Conservation (phyloP, 1,140 invertebrate species). For the Aphaenogaster floridana region DNA sequence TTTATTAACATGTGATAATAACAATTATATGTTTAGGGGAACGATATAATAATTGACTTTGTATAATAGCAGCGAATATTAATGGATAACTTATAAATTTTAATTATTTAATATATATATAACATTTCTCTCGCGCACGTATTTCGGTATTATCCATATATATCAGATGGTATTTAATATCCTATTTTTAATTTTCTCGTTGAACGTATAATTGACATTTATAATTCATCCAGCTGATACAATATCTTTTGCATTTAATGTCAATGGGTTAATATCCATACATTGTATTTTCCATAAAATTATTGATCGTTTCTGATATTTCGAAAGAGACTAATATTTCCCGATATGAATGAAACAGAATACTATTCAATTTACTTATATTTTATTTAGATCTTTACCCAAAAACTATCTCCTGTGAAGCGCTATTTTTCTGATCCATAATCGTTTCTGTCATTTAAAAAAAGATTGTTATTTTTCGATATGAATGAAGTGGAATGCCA, state of each 20-base stretch:
- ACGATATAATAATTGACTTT: neutral
- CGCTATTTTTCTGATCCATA: neutral
- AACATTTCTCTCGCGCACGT: neutral
- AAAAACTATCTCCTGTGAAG: neutral
- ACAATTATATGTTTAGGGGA: neutral
- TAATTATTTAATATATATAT: slow-evolving; percentile 11
- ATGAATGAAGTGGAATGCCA: too few species aligned
- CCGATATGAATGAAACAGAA: neutral
- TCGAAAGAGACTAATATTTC: neutral
- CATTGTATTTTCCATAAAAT: neutral
- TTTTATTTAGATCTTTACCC: neutral
- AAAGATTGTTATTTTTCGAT: too few species aligned
- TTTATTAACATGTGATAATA: slow-evolving; percentile 7
- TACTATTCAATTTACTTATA: neutral
- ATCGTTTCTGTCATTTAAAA: neutral
- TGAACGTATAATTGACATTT: neutral
- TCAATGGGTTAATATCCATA: neutral
- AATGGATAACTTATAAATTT: neutral
- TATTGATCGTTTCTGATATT: neutral
- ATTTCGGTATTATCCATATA: neutral
- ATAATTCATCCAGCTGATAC: neutral
- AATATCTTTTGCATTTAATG: neutral
- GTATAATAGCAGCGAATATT: neutral
- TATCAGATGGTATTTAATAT: neutral
- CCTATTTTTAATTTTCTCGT: neutral